phyloP scores from a whole-genome alignment of 2,113 vertebrate species.

The Perognathus longimembris region DNA sequence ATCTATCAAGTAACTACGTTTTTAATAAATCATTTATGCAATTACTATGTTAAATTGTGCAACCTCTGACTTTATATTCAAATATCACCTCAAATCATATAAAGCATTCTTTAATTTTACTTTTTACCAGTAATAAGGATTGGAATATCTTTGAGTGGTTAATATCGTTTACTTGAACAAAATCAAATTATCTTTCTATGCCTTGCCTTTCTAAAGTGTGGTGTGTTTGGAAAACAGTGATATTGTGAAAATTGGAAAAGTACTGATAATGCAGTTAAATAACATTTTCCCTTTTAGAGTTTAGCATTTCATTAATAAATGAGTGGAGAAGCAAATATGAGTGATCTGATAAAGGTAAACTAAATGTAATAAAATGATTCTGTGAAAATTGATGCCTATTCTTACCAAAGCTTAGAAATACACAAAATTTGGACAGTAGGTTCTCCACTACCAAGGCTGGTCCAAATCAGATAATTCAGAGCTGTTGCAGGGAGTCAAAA shows the following conservation, averaged over 20 bases:
- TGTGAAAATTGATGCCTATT: not conserved
- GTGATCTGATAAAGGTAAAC: not conserved
- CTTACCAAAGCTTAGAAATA: slow-evolving; percentile 6
- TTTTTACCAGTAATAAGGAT: not conserved
- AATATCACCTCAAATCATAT: not conserved
- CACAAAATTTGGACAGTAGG: not conserved
- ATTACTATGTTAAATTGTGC: not conserved
- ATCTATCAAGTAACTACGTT: not conserved
- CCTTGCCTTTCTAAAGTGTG: not conserved
- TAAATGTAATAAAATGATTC: not conserved
- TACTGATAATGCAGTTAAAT: not conserved
- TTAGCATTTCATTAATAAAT: slow-evolving; percentile 22
- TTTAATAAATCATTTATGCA: slow-evolving; percentile 5
- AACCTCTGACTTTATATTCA: not conserved
- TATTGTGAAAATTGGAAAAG: slow-evolving; percentile 4
- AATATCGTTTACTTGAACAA: not conserved
- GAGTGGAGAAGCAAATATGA: slow-evolving; percentile 4
- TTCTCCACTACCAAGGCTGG: not conserved
- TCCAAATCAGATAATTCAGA: not conserved
- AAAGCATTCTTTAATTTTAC: not conserved
- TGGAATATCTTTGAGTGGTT: not conserved
- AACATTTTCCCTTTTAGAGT: not conserved
- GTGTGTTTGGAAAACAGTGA: not conserved
- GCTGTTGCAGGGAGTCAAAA: slow-evolving; percentile 25
- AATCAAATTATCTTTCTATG: not conserved